phyloP scores from a whole-genome alignment of 2,113 vertebrate species.

The Microtus oregoni region DNA sequence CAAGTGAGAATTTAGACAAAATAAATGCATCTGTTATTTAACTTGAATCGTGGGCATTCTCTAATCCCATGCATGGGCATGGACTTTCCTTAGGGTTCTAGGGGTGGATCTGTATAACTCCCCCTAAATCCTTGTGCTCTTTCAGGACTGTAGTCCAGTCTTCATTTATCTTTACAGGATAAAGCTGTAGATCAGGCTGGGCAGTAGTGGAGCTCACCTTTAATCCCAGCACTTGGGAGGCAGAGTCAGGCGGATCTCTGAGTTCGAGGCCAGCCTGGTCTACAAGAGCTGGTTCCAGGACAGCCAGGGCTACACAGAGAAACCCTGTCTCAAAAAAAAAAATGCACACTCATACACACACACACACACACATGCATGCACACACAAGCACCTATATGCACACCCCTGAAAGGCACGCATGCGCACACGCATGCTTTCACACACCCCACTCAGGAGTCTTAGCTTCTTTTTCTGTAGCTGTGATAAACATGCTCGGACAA shows the following conservation, averaged over 20 bases:
- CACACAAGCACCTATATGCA: too few species aligned
- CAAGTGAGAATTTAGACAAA: neutral
- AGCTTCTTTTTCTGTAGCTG: neutral
- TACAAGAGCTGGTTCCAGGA: neutral
- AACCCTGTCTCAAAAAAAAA: neutral
- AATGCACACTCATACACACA: too few species aligned
- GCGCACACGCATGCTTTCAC: too few species aligned
- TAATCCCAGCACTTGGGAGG: neutral
- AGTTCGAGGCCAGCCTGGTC: neutral
- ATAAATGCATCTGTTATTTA: neutral
- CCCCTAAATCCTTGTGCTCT: neutral
- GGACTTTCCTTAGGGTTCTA: neutral
- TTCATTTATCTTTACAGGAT: neutral
- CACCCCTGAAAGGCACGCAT: too few species aligned
- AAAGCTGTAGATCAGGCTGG: neutral
- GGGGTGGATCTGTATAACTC: neutral
- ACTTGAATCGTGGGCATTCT: neutral
- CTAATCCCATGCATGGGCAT: neutral
- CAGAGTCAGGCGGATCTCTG: neutral
- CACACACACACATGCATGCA: fast-evolving
- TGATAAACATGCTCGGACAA: neutral
- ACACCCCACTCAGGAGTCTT: too few species aligned
- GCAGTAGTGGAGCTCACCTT: neutral
- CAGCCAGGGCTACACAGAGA: neutral
- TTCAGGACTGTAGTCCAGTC: neutral